Evolutionary conservation across 1,140 invertebrate genomes (phyloP).

Genomic region (Drosophila navojoa): DNA sequence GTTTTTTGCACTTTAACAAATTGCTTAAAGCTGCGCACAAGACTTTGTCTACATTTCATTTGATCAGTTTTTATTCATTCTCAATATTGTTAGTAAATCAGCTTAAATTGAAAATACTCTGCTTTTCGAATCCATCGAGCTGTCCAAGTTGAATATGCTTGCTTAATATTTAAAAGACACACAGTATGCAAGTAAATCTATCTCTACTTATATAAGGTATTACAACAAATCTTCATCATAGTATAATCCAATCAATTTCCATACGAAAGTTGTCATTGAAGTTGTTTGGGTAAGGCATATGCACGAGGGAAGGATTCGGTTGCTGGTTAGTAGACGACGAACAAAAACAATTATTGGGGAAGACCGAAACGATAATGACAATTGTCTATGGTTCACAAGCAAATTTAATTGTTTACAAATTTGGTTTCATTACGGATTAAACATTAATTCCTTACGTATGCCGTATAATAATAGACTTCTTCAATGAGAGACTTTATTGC

Average conservation of each 20-base stretch:
- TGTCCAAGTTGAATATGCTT: constrained; percentile 29
- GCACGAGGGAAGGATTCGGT: constrained; percentile 68
- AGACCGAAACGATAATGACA: constrained; percentile 48
- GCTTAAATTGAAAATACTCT: constrained; percentile 46
- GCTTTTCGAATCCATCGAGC: constrained; percentile 7
- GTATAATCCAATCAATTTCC: constrained; percentile 8
- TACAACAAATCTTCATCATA: constrained; percentile 26
- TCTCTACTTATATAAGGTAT: constrained; percentile 47
- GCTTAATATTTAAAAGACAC: constrained; percentile 76
- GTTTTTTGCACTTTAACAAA: constrained; percentile 53
- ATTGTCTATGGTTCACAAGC: constrained; percentile 31
- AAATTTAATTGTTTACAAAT: constrained; percentile 35
- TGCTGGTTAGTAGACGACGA: constrained; percentile 40
- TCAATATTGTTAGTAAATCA: constrained; percentile 39
- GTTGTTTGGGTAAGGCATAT: constrained; percentile 59
- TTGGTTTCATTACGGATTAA: constrained; percentile 3
- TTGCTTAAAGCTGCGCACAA: constrained; percentile 75
- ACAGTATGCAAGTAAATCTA: constrained; percentile 69
- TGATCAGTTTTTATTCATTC: constrained; percentile 23
- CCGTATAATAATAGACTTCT: constrained; percentile 41
- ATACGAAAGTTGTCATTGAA: constrained; percentile 41
- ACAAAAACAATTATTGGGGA: constrained; percentile 44
- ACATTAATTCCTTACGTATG: constrained; percentile 42
- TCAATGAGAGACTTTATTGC: constrained; percentile 69
- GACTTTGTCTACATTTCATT: constrained; percentile 65